Evolutionary conservation across 1,140 invertebrate species (phyloP), one percentile per base, ranked within the genome.

Genomic region (Hyposmocoma kahamanoa): DNA sequence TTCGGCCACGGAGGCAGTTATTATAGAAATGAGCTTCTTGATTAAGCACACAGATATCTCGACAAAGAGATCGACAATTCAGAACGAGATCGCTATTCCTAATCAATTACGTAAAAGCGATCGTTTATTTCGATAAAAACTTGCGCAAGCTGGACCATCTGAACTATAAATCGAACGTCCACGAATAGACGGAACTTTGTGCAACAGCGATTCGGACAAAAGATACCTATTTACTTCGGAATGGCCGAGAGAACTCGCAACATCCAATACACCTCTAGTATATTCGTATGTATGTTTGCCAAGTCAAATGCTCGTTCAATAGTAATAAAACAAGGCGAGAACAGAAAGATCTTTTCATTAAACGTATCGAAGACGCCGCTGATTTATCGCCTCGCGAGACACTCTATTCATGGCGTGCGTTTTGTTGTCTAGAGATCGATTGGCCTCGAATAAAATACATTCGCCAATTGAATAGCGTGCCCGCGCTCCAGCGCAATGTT

Each of bases 371-470:
- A 68, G 72, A 72, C 66, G 56, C 59, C 57, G 57, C 68, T 69
- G 67, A 84, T 81, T 81, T 84, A 84, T 79, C 53, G 75, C 50
- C 69, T 67, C 75, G 47, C 42, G 77, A 76, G 75, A 72, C 70
- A 71, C 67, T 76, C 64, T 55, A 75, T 73, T 77, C 73, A 68
- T 57, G 48, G 64, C 53, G 73, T 80, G 77, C 72, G 77, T 84
- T 79, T 80, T 76, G 75, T 84, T 84, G 75, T 73, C 72, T 74
- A 54, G 66, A 81, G 77, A 84, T 84, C 81, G 81, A 84, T 84
- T 75, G 77, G 69, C 44, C 66, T 52, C 56, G 72, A 78, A 82
- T 82, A 80, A 84, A 84, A 84, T 79, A 83, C 77, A 79, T 78
- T 83, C 67, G 59, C 61, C 70, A 81, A 84, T 84, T 79, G 77